Evolutionary conservation across 2,113 vertebrate species (phyloP).

Genomic region (Prunella himalayana): DNA sequence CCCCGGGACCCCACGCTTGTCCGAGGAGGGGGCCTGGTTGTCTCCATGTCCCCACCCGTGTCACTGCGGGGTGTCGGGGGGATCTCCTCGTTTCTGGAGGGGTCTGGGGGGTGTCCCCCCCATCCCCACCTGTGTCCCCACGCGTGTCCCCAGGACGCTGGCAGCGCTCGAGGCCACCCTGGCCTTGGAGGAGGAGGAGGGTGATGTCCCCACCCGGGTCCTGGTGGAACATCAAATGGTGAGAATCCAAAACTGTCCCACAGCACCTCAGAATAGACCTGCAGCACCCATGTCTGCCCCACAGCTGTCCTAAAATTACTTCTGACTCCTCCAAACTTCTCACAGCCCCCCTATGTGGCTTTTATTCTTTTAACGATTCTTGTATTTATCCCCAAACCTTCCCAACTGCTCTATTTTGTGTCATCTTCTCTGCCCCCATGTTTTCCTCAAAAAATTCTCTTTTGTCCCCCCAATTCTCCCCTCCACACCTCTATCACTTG

Average conservation of each 20-base stretch:
- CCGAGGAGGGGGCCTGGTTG: neutral
- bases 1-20: neutral
- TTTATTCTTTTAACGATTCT: neutral
- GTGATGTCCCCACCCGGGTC: neutral
- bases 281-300: neutral
- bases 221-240: neutral
- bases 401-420: fast-evolving
- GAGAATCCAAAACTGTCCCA: neutral
- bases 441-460: neutral
- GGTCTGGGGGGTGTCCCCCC: neutral
- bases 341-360: fast-evolving
- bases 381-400: neutral
- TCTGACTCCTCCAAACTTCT: neutral
- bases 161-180: neutral
- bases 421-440: fast-evolving
- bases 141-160: neutral
- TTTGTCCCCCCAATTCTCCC: neutral
- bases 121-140: neutral
- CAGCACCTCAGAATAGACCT: neutral
- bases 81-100: too few species aligned
- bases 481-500: neutral
- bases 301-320: neutral
- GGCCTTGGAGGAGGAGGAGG: neutral
- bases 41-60: too few species aligned
- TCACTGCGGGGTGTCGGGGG: neutral